Percentiles rank a stretch among this genome's conserved stretches.
These are phyloP conservation scores for Octopus bimaculoides DNA, from an alignment of 1,140 invertebrate genomes.

Conservation along the genomic window DNA sequence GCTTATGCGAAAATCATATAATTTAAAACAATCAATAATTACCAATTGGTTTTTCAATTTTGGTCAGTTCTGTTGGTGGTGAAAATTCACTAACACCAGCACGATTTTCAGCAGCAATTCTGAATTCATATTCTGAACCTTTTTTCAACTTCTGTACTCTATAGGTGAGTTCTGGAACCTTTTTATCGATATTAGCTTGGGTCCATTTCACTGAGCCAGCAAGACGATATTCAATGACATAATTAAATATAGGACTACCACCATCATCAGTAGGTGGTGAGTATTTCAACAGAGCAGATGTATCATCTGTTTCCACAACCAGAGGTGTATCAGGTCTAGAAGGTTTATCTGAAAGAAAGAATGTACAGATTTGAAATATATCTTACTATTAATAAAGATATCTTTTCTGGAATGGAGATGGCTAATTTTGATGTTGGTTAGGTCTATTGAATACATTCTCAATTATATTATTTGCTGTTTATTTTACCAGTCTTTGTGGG, in stretches of 20 bases:
- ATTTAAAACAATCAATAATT: slow-evolving; percentile 15
- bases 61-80: slow-evolving; percentile 64
- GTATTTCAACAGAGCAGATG: slow-evolving; percentile 92
- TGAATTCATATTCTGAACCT: slow-evolving; percentile 94
- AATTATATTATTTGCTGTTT: too few species aligned
- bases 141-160: slow-evolving; percentile 75
- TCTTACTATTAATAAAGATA: too few species aligned
- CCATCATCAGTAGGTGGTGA: slow-evolving; percentile 85
- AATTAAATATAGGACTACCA: slow-evolving; percentile 93
- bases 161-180: slow-evolving; percentile 57
- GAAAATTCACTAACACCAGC: slow-evolving; percentile 89
- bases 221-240: slow-evolving; percentile 64
- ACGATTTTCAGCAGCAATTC: slow-evolving; percentile 93
- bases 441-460: too few species aligned
- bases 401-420: too few species aligned
- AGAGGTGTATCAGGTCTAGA: slow-evolving; percentile 83
- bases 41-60: slow-evolving; percentile 44
- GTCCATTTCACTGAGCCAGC: slow-evolving; percentile 42
- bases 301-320: slow-evolving; percentile 88
- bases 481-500: too few species aligned
- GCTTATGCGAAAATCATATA: too few species aligned
- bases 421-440: too few species aligned
- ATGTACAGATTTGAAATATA: neutral
- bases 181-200: slow-evolving; percentile 35
- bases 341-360: slow-evolving; percentile 55